These are phyloP conservation scores for Eupithecia dodoneata DNA, from an alignment of 2,888 invertebrate genomes.

Conservation along the genomic window DNA sequence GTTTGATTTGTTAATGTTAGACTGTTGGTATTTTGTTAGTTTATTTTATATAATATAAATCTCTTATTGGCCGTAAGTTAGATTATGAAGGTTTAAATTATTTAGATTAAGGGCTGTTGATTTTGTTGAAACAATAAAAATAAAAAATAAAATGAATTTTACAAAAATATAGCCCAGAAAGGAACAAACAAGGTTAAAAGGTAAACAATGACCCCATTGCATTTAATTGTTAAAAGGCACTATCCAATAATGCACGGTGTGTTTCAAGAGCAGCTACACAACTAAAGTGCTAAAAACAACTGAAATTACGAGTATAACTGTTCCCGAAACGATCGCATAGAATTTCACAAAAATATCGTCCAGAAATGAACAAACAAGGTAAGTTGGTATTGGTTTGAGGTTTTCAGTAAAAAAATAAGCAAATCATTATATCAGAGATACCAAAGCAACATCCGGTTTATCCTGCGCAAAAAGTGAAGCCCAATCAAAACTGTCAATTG, in stretches of 20 bases:
- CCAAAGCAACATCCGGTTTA: slow-evolving; percentile 43
- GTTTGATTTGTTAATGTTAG: no score
- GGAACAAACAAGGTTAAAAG: neutral
- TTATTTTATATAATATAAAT: no score
- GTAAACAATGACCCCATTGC: slow-evolving; percentile 16
- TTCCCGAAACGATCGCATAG: neutral
- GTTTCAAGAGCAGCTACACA: neutral
- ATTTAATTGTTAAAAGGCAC: neutral
- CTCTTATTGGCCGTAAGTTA: no score
- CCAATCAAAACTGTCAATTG: slow-evolving; percentile 47
- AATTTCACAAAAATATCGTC: neutral
- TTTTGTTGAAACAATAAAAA: no score
- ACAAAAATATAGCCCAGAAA: no score
- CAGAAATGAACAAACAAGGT: neutral
- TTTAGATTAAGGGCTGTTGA: no score
- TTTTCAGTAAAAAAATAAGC: slow-evolving; percentile 24
- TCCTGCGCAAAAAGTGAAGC: slow-evolving; percentile 48
- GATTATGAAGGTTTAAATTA: no score
- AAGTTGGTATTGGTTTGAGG: slow-evolving; percentile 5
- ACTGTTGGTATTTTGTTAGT: no score
- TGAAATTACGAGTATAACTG: neutral
- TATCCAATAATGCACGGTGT: neutral
- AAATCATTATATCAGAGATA: slow-evolving; percentile 33
- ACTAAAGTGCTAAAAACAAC: neutral
- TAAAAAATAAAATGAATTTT: no score